A percentile compares a stretch with the other conserved stretches of the same genome.
These are phyloP conservation scores for Chrysolina oricalcia DNA, from an alignment of 2,888 invertebrate genomes.

Conservation along the genomic window DNA sequence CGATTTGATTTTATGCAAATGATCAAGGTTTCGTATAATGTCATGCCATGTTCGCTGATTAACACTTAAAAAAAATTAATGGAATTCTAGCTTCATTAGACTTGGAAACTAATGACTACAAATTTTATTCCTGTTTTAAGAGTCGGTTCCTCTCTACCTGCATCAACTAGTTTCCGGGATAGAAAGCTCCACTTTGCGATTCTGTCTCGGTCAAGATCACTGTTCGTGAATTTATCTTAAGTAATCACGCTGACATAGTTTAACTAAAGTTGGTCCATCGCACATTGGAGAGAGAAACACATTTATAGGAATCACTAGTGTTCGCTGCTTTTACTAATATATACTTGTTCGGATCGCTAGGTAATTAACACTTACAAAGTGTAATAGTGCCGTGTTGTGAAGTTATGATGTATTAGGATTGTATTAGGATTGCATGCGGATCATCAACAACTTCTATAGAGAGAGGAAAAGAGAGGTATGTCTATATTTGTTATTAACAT, in stretches of 20 bases:
- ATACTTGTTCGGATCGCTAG: not conserved
- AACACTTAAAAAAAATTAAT: too few relatives aligned
- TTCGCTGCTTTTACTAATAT: not conserved
- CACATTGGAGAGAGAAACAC: conserved; percentile 24
- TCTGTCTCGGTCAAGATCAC: not conserved
- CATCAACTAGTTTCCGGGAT: not conserved
- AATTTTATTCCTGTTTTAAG: too few relatives aligned
- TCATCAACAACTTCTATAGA: not conserved
- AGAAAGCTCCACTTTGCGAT: not conserved
- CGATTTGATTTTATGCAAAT: too few relatives aligned
- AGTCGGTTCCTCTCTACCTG: too few relatives aligned
- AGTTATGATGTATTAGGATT: not conserved
- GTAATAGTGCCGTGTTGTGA: not conserved
- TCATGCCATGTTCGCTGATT: too few relatives aligned
- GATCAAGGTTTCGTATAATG: too few relatives aligned
- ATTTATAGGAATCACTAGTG: conserved; percentile 21
- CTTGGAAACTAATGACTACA: too few relatives aligned
- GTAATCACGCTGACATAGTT: conserved; percentile 14
- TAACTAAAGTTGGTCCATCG: conserved; percentile 8
- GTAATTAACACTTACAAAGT: not conserved
- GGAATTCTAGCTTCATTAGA: too few relatives aligned
- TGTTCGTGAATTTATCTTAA: not conserved
- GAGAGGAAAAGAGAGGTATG: conserved; percentile 1
- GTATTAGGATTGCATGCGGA: not conserved
- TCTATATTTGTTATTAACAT: not conserved